These are phyloP conservation scores for Eira barbara DNA, from an alignment of 2,113 vertebrate genomes.

Conservation along the genomic window DNA sequence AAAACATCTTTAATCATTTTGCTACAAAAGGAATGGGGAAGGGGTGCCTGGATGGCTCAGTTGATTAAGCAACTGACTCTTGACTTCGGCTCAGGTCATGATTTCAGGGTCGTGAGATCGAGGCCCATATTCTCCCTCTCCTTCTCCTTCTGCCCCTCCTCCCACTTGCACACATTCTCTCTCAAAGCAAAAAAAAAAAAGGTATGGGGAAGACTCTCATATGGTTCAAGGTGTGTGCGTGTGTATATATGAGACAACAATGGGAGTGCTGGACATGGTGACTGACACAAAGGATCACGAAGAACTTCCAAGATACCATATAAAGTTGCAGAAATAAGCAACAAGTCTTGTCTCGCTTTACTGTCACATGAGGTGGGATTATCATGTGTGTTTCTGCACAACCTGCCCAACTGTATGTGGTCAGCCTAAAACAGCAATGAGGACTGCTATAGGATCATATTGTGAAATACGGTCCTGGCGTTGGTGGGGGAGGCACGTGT, in stretches of 20 bases:
- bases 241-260: background rate
- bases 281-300: background rate
- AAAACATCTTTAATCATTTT: slow-evolving; percentile 18
- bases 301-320: background rate
- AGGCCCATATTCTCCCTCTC: background rate
- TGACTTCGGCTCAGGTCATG: background rate
- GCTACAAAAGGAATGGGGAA: background rate
- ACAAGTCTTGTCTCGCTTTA: background rate
- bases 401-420: background rate
- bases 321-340: background rate
- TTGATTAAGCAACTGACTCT: background rate
- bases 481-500: background rate
- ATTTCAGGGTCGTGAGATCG: background rate
- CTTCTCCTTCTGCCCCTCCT: background rate
- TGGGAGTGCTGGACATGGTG: background rate
- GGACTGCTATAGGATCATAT: background rate
- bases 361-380: background rate
- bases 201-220: background rate
- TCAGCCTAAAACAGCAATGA: background rate
- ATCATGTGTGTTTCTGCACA: background rate
- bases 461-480: background rate
- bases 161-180: background rate
- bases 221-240: background rate
- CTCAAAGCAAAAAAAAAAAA: background rate
- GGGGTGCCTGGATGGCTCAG: background rate